These are phyloP conservation scores for Phrynocephalus versicolor DNA, from an alignment of 2,113 vertebrate genomes.

Conservation along the genomic window DNA sequence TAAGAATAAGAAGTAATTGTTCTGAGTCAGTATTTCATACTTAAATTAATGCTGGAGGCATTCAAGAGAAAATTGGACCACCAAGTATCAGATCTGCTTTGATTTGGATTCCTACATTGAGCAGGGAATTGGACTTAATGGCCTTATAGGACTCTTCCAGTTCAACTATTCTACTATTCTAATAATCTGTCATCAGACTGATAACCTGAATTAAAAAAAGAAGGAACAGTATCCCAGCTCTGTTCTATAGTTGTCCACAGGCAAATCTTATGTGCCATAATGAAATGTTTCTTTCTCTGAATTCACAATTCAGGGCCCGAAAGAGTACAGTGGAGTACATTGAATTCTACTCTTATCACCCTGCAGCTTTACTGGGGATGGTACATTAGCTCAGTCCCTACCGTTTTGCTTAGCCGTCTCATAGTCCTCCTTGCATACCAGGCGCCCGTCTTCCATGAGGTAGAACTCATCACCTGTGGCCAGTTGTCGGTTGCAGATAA, in stretches of 20 bases:
- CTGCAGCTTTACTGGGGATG: too few relatives aligned
- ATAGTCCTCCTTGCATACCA: constrained; percentile 99
- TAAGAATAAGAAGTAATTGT: too few relatives aligned
- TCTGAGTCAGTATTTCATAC: too few relatives aligned
- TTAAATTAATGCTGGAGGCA: too few relatives aligned
- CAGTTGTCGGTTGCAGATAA: constrained; percentile 97
- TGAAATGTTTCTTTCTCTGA: not conserved
- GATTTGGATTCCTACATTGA: too few relatives aligned
- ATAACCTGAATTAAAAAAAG: not conserved
- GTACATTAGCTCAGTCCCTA: constrained; percentile 56
- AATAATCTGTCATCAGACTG: not conserved
- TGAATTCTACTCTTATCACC: not conserved
- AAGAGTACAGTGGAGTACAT: not conserved
- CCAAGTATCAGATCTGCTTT: too few relatives aligned
- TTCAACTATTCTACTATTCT: too few relatives aligned
- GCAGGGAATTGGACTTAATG: too few relatives aligned
- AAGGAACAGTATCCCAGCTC: not conserved
- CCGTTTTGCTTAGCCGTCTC: constrained; percentile 98
- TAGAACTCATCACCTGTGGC: constrained; percentile 98
- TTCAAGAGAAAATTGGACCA: too few relatives aligned
- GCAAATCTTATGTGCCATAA: not conserved
- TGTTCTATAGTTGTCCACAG: not conserved
- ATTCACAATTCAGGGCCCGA: not conserved
- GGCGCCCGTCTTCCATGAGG: constrained; percentile 96
- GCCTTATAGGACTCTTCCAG: too few relatives aligned